Evolutionary conservation across 2,113 vertebrate genomes (phyloP).

Genomic region (Mustelus asterias): DNA sequence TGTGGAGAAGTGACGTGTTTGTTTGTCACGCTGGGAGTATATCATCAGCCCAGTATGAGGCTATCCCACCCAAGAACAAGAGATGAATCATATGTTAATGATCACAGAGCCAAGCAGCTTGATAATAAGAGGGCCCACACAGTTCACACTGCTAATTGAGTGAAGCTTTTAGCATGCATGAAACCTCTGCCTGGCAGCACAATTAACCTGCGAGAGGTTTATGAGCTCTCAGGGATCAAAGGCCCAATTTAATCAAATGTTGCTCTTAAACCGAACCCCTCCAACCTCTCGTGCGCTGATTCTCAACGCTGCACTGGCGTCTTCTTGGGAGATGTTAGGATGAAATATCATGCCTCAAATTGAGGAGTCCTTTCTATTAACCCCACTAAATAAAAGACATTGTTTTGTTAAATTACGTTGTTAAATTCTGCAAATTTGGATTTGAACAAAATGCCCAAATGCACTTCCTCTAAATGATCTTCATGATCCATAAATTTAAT

Average conservation of each 20-base stretch:
- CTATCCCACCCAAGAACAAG: conserved; percentile 1
- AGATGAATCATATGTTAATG: conserved; percentile 29
- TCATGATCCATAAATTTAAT: background rate
- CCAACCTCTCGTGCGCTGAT: background rate
- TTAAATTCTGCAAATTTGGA: background rate
- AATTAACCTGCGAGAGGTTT: conserved; percentile 21
- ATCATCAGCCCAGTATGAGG: conserved; percentile 41
- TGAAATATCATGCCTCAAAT: background rate
- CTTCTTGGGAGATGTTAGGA: background rate
- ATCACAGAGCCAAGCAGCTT: conserved; percentile 10
- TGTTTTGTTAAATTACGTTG: background rate
- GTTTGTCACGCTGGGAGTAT: conserved; percentile 41
- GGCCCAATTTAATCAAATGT: background rate
- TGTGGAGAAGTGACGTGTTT: background rate
- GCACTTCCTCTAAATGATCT: background rate
- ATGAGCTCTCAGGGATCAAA: background rate
- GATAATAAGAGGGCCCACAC: background rate
- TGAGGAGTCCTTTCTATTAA: background rate
- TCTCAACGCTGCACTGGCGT: background rate
- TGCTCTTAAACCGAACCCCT: background rate
- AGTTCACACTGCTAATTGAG: conserved; percentile 31
- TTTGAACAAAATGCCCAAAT: background rate
- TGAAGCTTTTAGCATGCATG: conserved; percentile 24
- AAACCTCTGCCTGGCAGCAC: background rate
- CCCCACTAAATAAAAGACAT: background rate